phyloP scores from a whole-genome alignment of 1,140 invertebrate genomes.

The Andrena cerasifolii region DNA sequence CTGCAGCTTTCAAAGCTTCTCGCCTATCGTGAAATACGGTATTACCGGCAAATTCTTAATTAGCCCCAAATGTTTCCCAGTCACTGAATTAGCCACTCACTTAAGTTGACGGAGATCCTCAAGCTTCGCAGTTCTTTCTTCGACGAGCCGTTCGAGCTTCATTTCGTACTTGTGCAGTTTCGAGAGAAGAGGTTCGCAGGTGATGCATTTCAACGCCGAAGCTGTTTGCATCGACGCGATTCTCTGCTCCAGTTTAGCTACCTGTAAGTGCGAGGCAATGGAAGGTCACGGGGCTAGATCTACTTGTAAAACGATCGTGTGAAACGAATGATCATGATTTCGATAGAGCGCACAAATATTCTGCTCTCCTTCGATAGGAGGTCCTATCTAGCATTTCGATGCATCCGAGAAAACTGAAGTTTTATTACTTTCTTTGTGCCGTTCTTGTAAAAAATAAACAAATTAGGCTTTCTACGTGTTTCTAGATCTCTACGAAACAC shows the following conservation, averaged over 20 bases:
- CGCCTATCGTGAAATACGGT: conserved; percentile 83
- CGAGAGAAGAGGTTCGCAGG: conserved; percentile 85
- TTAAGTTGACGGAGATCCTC: conserved; percentile 91
- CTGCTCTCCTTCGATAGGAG: no score
- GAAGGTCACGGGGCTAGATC: neutral
- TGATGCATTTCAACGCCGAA: conserved; percentile 85
- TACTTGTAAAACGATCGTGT: neutral
- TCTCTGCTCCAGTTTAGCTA: conserved; percentile 87
- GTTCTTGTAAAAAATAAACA: no score
- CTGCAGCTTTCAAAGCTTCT: conserved; percentile 90
- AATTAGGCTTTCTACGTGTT: no score
- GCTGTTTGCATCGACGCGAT: conserved; percentile 87
- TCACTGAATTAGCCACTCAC: conserved; percentile 91
- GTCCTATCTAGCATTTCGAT: no score
- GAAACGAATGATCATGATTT: no score
- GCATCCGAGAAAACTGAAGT: no score
- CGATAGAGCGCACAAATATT: no score
- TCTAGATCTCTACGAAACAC: no score
- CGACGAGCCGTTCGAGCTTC: conserved; percentile 82
- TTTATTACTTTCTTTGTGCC: no score
- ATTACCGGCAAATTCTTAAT: neutral
- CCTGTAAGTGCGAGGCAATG: conserved; percentile 83
- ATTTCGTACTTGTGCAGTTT: conserved; percentile 84
- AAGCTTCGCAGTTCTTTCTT: conserved; percentile 87
- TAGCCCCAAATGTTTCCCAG: conserved; percentile 56